Evolutionary conservation across 1,140 invertebrate genomes (phyloP), one percentile per base, ranked within the genome.

Genomic region (Arctopsyche grandis): DNA sequence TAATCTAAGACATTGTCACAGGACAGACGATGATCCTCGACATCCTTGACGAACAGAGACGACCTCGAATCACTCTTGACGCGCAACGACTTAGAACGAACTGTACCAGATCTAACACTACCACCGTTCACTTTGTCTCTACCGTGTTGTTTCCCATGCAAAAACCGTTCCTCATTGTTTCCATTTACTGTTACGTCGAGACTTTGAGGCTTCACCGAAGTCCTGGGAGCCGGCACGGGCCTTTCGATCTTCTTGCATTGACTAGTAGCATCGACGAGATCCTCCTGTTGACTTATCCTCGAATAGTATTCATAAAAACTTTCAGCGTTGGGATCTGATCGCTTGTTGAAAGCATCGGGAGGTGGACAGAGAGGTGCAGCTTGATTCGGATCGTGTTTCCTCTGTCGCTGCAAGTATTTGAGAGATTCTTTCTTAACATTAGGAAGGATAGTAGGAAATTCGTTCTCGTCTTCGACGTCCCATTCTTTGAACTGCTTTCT

Each of bases 401-500:
- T 86, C 80, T 88, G 88, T 69, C 87, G 82, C 78, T 88, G 87
- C 19, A 87, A 85, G 84, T 89, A 88, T 83, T 89, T 88, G 21
- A 86, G 83, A n/a, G 88, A 88, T 83, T 88, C 88, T 83, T 86
- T 88, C 76, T 80, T 86, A 9, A 29, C 7, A 63, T n/a, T 63
- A 7, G 74, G 74, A 12, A 76, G 84, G 82, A 82, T 86, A 88
- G 84, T 87, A 83, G 74, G 84, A 85, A 88, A 83, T 19, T 85
- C 85, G 71, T 85, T 86, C 21, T 84, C 81, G 58, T 83, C 84
- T 82, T 89, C 87, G 29, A 87, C 87, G 76, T 90, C 87, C 90
- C 90, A 91, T 80, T 88, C 89, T 0, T 87, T 89, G 81, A 89
- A 88, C 81, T 90, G 87, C 79, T 87, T 86, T 78, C 88, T 83